Evolutionary conservation across 2,888 invertebrate genomes (phyloP), one percentile per base, ranked within the genome.

Genomic region (Anorthoa munda): DNA sequence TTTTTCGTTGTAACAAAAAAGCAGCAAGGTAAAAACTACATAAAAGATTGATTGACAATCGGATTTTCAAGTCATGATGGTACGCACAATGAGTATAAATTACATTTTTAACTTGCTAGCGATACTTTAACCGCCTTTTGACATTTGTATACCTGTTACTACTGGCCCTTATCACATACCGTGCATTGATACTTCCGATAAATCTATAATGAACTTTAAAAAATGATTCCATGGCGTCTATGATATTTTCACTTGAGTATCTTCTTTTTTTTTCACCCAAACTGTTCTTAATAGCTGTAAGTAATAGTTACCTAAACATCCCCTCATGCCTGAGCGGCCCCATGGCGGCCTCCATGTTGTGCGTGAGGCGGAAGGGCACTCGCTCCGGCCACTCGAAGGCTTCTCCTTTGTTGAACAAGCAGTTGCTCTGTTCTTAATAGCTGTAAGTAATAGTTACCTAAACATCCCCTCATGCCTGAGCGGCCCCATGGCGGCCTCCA

Each of bases 271-370:
- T n/a, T n/a, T n/a, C n/a, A n/a, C n/a, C n/a, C n/a, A n/a, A n/a
- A n/a, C 9, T 66, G 9, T 15, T 1, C 15, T 11, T 51, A 31
- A 4, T 46, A 4, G 11, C 4, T 45, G 2, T 45, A 48, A 7
- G 0, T 13, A 56, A 2, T 26, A 26, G 74, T 82, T 76, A 96
- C 96, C 96, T 95, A 89, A 97, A 99, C 87, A 98, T 97, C 53
- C 99, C 99, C 94, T 99, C 99, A 68, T 98, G 97, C 61, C 98
- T 98, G 56, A 99, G 96, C 0, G 99, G 99, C 0, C 99, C 99
- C n/a, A n/a, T n/a, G n/a, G n/a, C n/a, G n/a, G n/a, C n/a, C n/a
- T n/a, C n/a, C n/a, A n/a, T n/a, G n/a, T n/a, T n/a, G n/a, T n/a
- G n/a, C n/a, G n/a, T n/a, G n/a, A n/a, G n/a, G n/a, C n/a, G n/a